Base-by-base conservation (phyloP, 1,140 invertebrate species). In the Neelides sp. region DNA sequence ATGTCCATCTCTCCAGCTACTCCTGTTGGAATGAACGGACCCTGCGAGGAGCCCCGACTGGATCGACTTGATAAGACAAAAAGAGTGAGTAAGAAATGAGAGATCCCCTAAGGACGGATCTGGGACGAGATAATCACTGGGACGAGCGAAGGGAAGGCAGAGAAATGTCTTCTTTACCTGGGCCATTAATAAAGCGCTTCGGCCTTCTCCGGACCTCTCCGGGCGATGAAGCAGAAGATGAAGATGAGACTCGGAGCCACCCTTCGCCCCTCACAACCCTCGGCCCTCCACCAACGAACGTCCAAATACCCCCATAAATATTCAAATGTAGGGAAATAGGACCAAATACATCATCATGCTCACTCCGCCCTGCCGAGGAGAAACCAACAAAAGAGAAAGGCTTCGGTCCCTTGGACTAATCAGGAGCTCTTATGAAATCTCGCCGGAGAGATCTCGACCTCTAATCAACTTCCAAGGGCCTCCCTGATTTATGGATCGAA, bases 81-180 rank as follows among this genome's bases (percentile, higher is more conserved):
- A 15, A 17, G 24, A 43, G 41, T 24, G 41, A 15, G 3, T 19
- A 15, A 46, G 44, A 22, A 15, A 36, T 12, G 32, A 24, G 34
- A 45, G 15, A 44, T 4, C 28, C 8, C 26, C 42, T 3, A 17
- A 50, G 17, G 35, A 53, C 34, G 35, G 50, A 39, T 53, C 46
- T 48, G 45, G 40, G 51, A 47, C 39, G 48, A 40, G 49, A 56
- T 56, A 56, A 56, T 56, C 54, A 56, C 54, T 37, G 44, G 44
- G 42, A 26, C 32, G 48, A 42, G 28, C 12, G 41, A 50, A 42
- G 15, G 27, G 40, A 42, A 15, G 30, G 8, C 24, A 53, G 23
- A 52, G 46, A 56, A 56, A 56, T 56, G 54, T 56, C 54, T 56
- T 56, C 48, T 56, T 56, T 37, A 52, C 47, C 52, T 49, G 37